A percentile compares a stretch with the other conserved stretches of the same genome.
These are phyloP conservation scores for Motacilla tschutschensis DNA, from an alignment of 2,113 vertebrate genomes.

Conservation along the genomic window DNA sequence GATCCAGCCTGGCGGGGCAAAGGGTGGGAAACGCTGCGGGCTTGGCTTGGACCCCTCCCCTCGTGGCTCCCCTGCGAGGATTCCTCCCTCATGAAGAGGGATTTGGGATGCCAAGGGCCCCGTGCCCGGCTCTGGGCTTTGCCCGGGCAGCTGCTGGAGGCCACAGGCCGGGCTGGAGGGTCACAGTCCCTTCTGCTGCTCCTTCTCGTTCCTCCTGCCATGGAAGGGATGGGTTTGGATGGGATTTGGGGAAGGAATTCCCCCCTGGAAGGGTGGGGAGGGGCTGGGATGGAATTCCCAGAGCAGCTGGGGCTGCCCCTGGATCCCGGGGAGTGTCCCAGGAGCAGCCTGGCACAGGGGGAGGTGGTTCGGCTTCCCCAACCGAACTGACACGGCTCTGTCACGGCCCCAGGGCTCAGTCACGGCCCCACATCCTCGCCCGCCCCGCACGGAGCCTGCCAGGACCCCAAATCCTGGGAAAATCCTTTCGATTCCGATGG, in stretches of 20 bases:
- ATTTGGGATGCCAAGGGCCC: fast-evolving
- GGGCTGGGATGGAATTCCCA: background rate
- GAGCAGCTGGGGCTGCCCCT: background rate
- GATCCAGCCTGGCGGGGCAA: background rate
- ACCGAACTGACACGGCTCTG: background rate
- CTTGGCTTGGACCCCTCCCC: background rate
- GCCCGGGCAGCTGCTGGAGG: background rate
- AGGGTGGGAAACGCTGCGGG: background rate
- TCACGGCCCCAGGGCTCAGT: background rate
- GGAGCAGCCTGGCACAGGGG: background rate
- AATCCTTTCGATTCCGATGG: fast-evolving
- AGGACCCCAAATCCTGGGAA: background rate
- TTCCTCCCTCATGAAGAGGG: fast-evolving
- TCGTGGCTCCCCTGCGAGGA: fast-evolving
- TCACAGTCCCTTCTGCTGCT: background rate
- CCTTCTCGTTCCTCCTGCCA: fast-evolving
- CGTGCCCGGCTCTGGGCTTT: background rate
- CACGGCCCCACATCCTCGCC: background rate
- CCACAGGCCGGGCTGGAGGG: background rate
- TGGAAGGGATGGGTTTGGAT: background rate
- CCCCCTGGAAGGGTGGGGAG: fast-evolving
- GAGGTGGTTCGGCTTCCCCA: background rate
- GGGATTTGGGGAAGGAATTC: background rate
- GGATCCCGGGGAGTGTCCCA: background rate
- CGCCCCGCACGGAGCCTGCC: background rate